Evolutionary conservation across 2,113 vertebrate genomes (phyloP).

Genomic region (Bambusicola thoracicus): DNA sequence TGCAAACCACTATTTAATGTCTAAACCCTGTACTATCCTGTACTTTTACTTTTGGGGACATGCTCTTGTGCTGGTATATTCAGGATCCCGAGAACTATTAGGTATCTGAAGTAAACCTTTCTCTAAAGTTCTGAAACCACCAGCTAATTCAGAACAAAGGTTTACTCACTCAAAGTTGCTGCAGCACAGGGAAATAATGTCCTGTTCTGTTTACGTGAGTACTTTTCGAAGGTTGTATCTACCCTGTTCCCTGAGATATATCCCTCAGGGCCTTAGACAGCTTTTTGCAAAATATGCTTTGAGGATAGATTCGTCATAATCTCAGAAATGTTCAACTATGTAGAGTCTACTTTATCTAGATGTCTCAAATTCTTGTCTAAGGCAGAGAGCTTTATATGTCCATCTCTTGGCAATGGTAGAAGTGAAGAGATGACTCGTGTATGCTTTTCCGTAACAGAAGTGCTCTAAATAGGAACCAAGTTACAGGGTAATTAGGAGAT

Average conservation of each 20-base stretch:
- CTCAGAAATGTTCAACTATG: neutral
- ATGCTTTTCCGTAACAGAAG: neutral
- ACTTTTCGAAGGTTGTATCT: neutral
- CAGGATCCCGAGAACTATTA: neutral
- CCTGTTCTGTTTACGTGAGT: neutral
- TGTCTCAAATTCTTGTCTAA: neutral
- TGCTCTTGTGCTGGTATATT: neutral
- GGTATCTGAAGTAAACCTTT: neutral
- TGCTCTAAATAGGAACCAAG: conserved; percentile 3
- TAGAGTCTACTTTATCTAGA: neutral
- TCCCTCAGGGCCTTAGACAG: neutral
- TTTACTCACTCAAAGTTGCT: neutral
- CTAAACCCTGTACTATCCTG: neutral
- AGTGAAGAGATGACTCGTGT: neutral
- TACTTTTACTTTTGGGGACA: neutral
- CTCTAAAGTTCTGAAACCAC: neutral
- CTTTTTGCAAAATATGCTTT: neutral
- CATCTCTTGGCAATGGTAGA: neutral
- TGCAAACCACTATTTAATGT: neutral
- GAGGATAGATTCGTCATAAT: neutral
- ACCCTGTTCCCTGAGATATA: neutral
- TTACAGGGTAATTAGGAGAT: conserved; percentile 22
- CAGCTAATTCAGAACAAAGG: neutral
- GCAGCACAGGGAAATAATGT: neutral
- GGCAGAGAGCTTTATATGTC: neutral